These are phyloP conservation scores for Notocelia uddmanniana DNA, from an alignment of 2,888 invertebrate species.

Conservation along the genomic window DNA sequence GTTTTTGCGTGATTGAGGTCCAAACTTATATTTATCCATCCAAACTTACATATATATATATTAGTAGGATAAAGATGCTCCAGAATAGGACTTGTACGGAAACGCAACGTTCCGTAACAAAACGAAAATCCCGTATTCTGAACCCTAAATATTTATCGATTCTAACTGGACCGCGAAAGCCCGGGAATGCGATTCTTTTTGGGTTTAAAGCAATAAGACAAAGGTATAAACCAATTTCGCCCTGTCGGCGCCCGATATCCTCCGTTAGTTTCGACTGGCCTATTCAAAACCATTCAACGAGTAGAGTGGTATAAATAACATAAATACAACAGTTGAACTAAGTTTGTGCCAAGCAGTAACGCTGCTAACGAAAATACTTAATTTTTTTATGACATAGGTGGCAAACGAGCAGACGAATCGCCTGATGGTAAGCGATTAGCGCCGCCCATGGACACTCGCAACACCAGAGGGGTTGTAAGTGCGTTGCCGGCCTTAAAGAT, in stretches of 20 bases:
- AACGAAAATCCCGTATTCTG: conserved; percentile 43
- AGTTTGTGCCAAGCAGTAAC: too few species aligned
- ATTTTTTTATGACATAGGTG: too few species aligned
- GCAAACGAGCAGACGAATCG: too few species aligned
- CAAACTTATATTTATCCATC: too few species aligned
- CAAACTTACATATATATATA: too few species aligned
- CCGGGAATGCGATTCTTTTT: conserved; percentile 52
- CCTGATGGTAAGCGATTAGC: too few species aligned
- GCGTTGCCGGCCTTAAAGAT: too few species aligned
- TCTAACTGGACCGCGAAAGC: conserved; percentile 28
- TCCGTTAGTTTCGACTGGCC: conserved; percentile 62
- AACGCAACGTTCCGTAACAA: conserved; percentile 19
- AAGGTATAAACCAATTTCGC: conserved; percentile 71
- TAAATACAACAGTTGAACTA: neutral
- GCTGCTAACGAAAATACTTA: too few species aligned
- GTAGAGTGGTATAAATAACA: conserved; percentile 22
- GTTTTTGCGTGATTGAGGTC: too few species aligned
- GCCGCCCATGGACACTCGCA: too few species aligned
- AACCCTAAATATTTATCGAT: conserved; percentile 45
- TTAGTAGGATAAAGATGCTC: too few species aligned
- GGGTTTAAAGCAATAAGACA: conserved; percentile 65
- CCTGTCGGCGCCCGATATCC: conserved; percentile 56
- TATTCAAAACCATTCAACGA: conserved; percentile 50
- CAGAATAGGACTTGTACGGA: neutral
- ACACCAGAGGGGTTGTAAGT: too few species aligned